Evolutionary conservation across 2,797 vertebrate species (phyloP).

Genomic region (Oreochromis mossambicus): DNA sequence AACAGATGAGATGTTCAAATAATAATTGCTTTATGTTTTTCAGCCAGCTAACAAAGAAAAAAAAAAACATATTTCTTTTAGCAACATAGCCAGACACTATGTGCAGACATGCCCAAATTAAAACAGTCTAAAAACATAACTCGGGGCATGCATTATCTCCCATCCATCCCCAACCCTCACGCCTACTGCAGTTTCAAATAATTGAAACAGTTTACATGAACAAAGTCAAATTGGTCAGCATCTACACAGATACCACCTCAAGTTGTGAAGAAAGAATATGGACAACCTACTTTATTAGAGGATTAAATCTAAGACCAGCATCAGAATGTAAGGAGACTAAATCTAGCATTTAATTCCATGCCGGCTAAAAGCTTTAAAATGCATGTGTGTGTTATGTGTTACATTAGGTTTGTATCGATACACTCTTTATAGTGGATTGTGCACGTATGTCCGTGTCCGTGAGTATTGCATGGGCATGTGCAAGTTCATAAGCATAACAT

Average conservation of each 20-base stretch:
- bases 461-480: background rate
- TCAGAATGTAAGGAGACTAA: constrained; percentile 21
- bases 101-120: background rate
- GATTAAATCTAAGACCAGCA: background rate
- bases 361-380: background rate
- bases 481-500: constrained; percentile 30
- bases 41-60: background rate
- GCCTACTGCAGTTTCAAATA: background rate
- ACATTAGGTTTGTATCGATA: constrained; percentile 16
- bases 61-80: background rate
- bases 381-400: constrained; percentile 24
- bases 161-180: background rate
- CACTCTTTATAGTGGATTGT: background rate
- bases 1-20: background rate
- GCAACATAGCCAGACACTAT: background rate
- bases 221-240: background rate
- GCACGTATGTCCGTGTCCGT: background rate
- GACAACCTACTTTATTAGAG: background rate
- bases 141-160: background rate
- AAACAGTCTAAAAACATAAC: background rate
- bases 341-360: constrained; percentile 17
- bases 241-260: background rate
- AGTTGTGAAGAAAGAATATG: background rate
- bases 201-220: background rate
- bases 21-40: background rate